A percentile compares a stretch with the other conserved stretches of the same genome.
phyloP scores from a whole-genome alignment of 2,888 invertebrate genomes.

The Dione vanillae region DNA sequence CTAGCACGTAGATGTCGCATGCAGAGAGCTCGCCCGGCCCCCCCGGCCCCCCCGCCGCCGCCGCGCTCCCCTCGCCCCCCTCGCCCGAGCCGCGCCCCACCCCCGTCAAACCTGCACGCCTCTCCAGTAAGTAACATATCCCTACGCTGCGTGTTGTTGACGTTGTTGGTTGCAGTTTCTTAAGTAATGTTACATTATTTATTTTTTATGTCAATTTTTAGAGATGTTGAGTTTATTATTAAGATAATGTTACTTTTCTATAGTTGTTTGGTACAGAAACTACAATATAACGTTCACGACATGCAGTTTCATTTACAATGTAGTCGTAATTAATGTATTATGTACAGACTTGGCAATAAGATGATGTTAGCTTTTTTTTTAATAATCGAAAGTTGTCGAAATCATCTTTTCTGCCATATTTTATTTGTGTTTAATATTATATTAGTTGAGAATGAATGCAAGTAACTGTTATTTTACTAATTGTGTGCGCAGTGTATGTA shows the following conservation, averaged over 20 bases:
- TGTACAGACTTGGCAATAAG: conserved; percentile 1
- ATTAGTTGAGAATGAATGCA: neutral
- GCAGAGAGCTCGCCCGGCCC: conserved; percentile 64
- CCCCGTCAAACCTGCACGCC: conserved; percentile 77
- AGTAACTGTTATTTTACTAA: conserved; percentile 28
- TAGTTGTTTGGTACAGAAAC: neutral
- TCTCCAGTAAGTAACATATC: conserved; percentile 82
- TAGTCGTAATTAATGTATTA: conserved; percentile 45
- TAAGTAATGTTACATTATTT: too few relatives aligned
- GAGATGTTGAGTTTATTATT: too few relatives aligned
- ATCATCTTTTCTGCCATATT: conserved; percentile 43
- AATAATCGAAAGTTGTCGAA: conserved; percentile 33
- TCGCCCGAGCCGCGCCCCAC: conserved; percentile 71
- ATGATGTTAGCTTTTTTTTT: neutral
- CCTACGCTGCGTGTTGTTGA: neutral
- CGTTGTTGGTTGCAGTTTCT: neutral
- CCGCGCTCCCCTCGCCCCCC: conserved; percentile 52
- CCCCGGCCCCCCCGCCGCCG: conserved; percentile 48
- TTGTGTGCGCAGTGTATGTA: conserved; percentile 41
- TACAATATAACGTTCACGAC: conserved; percentile 2
- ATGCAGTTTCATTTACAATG: conserved; percentile 29
- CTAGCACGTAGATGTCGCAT: conserved; percentile 81
- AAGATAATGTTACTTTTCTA: neutral
- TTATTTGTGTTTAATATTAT: neutral
- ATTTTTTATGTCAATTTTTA: too few relatives aligned